Base-by-base conservation (phyloP, 2,797 vertebrate species). In the Tragelaphus oryx region DNA sequence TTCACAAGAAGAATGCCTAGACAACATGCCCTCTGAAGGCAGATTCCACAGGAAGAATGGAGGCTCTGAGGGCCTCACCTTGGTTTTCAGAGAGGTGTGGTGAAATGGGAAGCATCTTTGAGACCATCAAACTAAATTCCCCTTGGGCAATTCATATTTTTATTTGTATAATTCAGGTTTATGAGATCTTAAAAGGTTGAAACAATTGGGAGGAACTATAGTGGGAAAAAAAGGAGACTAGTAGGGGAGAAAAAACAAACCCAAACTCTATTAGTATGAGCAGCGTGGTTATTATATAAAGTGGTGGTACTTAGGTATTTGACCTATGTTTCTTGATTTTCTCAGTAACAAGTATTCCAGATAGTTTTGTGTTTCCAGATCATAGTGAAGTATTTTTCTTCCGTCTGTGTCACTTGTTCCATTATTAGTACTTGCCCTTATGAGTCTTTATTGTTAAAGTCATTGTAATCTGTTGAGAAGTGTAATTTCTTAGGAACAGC, bases 391-490 rank as follows among this genome's bases (percentile, higher is more conserved):
- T 78, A 9, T 26, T 92, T 93, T 44, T 76, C 20, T 94, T 87
- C 65, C 65, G 52, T 41, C 74, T 86, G 46, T 96, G 79, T 22
- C 41, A 46, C 90, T 94, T 74, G 11, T 88, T 87, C 24, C 54
- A 46, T 85, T 92, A 71, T 87, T 81, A 59, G 41, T 86, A 59
- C 17, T 90, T 71, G 52, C 60, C 22, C 54, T 68, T 37, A 44
- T 79, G 65, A 50, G 24, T 93, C 33, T 93, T 94, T 87, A 71
- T 78, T 87, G 90, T 86, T 60, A n/a, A 95, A 85, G 28, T 75
- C 59, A 16, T n/a, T 82, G 74, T 71, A 41, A 37, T 75, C 62
- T 89, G 71, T 90, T 95, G 65, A 50, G 82, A 82, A 89, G 68
- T 54, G 44, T 57, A 44, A 46, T 84, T 87, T 93, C 74, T 84